Evolutionary conservation across 2,113 vertebrate genomes (phyloP).

Genomic region (Microcebus jonahi): DNA sequence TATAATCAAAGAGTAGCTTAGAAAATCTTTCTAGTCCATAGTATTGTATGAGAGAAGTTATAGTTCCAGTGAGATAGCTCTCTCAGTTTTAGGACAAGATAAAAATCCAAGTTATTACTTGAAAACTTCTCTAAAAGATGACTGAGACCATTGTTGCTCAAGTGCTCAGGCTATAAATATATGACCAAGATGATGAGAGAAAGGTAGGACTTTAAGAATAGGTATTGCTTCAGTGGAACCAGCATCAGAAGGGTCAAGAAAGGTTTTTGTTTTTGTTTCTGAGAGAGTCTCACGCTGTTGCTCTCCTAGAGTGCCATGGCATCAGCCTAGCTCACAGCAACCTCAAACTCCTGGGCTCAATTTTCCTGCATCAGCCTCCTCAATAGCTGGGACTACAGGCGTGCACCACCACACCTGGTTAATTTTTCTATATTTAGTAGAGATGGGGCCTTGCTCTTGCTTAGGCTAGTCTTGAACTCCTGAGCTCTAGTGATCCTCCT

Average conservation of each 20-base stretch:
- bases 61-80: not conserved
- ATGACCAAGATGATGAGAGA: slow-evolving; percentile 23
- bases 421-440: too few relatives aligned
- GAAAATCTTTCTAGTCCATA: slow-evolving; percentile 34
- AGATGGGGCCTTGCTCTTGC: too few relatives aligned
- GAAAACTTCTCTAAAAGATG: slow-evolving; percentile 34
- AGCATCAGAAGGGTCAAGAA: slow-evolving; percentile 25
- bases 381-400: too few relatives aligned
- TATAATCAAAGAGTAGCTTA: slow-evolving; percentile 1
- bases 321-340: too few relatives aligned
- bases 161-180: not conserved
- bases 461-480: too few relatives aligned
- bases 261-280: too few relatives aligned
- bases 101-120: slow-evolving; percentile 40
- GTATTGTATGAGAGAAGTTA: slow-evolving; percentile 20
- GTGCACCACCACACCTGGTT: too few relatives aligned
- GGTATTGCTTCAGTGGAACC: not conserved
- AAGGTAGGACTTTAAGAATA: not conserved
- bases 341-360: too few relatives aligned
- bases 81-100: slow-evolving; percentile 30
- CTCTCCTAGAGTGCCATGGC: too few relatives aligned
- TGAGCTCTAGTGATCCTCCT: too few relatives aligned
- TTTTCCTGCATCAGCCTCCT: too few relatives aligned
- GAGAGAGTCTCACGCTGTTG: too few relatives aligned
- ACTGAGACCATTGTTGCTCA: slow-evolving; percentile 4